These are phyloP conservation scores for Mormyrus lacerda DNA, from an alignment of 2,113 vertebrate species.

Conservation along the genomic window DNA sequence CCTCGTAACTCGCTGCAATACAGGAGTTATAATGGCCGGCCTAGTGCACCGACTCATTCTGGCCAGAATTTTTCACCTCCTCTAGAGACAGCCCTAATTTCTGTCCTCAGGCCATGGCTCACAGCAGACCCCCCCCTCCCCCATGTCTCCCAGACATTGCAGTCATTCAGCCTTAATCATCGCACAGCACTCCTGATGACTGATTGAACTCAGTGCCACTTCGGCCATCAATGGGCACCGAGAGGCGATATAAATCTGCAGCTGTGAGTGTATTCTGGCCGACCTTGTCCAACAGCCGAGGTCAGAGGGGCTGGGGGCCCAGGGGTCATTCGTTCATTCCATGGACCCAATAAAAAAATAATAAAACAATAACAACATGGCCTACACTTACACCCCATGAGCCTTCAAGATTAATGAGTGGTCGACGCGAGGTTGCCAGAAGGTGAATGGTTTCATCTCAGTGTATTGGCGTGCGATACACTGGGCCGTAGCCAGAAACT, in stretches of 20 bases:
- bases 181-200: not conserved
- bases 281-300: constrained; percentile 50
- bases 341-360: constrained; percentile 17
- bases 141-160: constrained; percentile 28
- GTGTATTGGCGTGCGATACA: not conserved
- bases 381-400: not conserved
- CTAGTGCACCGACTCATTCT: constrained; percentile 14
- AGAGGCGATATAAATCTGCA: constrained; percentile 43
- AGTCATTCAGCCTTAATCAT: not conserved
- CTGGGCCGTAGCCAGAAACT: not conserved
- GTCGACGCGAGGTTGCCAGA: not conserved
- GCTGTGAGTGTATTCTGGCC: constrained; percentile 41
- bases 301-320: constrained; percentile 30
- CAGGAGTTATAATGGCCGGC: not conserved
- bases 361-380: not conserved
- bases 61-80: constrained; percentile 8
- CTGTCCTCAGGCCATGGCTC: not conserved
- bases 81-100: not conserved
- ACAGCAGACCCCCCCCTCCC: not conserved
- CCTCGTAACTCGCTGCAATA: not conserved
- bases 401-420: constrained; percentile 4
- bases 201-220: constrained; percentile 51
- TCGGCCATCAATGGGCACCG: constrained; percentile 27
- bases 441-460: constrained; percentile 16
- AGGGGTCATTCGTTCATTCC: constrained; percentile 38